These are phyloP conservation scores for Pocillopora verrucosa DNA, from an alignment of 64 coral and sea anemone genomes.

Conservation along the genomic window DNA sequence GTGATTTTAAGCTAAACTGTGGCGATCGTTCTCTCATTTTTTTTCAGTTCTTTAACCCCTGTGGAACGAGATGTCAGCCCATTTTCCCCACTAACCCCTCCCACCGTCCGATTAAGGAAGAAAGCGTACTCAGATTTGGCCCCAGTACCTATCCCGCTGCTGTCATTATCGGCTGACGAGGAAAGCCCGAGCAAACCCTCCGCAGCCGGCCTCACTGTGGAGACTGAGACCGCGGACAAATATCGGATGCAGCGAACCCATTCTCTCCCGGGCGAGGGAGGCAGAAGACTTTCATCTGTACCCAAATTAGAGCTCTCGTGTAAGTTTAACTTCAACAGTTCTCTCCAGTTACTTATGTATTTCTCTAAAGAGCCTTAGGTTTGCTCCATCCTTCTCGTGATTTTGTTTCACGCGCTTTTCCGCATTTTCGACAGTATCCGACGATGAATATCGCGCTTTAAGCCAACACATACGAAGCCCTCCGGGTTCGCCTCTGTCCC, in stretches of 20 bases:
- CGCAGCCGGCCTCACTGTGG: constrained; percentile 27
- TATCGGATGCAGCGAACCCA: constrained; percentile 63
- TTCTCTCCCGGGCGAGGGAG: constrained; percentile 62
- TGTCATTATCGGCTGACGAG: constrained; percentile 70
- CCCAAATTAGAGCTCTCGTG: constrained; percentile 80
- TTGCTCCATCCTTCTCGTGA: no score
- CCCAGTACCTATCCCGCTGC: constrained; percentile 37
- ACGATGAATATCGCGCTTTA: constrained; percentile 40
- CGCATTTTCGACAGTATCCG: constrained; percentile 11
- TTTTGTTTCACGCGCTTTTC: neutral
- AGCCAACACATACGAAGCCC: constrained; percentile 57
- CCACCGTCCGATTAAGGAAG: constrained; percentile 77
- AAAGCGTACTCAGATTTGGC: constrained; percentile 47
- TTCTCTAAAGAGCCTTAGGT: no score
- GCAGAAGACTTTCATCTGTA: constrained; percentile 9
- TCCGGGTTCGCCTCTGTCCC: constrained; percentile 63
- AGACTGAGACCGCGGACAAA: constrained; percentile 46
- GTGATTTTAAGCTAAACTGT: neutral
- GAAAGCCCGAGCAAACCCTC: constrained; percentile 29
- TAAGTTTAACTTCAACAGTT: neutral
- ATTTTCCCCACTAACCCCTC: constrained; percentile 70
- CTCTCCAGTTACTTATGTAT: no score
- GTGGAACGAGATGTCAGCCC: neutral
- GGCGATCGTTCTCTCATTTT: neutral
- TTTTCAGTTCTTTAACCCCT: constrained; percentile 1